phyloP scores from a whole-genome alignment of 2,888 invertebrate genomes.

The Lampropteryx suffumata region DNA sequence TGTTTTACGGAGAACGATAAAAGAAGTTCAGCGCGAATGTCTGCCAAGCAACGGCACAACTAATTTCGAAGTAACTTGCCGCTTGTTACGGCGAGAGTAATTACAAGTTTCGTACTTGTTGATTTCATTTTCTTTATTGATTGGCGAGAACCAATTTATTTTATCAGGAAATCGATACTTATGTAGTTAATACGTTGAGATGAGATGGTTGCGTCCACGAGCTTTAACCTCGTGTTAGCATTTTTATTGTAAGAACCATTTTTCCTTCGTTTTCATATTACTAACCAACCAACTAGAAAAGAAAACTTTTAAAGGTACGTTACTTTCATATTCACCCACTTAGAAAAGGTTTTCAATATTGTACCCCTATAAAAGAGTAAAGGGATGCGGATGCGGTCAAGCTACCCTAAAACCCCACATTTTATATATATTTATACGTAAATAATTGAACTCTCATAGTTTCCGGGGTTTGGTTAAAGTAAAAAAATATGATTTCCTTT shows the following conservation, averaged over 20 bases:
- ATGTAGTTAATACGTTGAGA: not conserved
- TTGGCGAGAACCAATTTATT: conserved; percentile 50
- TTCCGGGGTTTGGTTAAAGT: not conserved
- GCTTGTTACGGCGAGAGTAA: conserved; percentile 46
- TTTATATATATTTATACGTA: not conserved
- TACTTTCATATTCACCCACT: conserved; percentile 17
- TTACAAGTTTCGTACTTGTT: conserved; percentile 54
- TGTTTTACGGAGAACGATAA: conserved; percentile 16
- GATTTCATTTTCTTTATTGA: conserved; percentile 50
- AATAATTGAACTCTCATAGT: conserved; percentile 1
- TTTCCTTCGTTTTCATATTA: not conserved
- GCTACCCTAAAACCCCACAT: conserved; percentile 12
- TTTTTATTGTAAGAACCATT: no score
- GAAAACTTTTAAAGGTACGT: conserved; percentile 2
- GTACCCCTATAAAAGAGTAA: conserved; percentile 16
- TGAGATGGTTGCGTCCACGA: not conserved
- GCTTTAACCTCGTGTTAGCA: not conserved
- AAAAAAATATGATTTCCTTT: conserved; percentile 18
- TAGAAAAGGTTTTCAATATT: conserved; percentile 21
- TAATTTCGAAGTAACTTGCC: conserved; percentile 42
- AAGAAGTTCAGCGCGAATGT: conserved; percentile 27
- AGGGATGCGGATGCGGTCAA: conserved; percentile 17
- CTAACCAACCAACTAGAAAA: not conserved
- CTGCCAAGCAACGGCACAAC: conserved; percentile 35
- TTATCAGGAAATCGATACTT: conserved; percentile 12